Percentiles rank a stretch among this genome's conserved stretches.
Conservation (phyloP, 2,797 vertebrate species). For the Pseudochromis fuscus region DNA sequence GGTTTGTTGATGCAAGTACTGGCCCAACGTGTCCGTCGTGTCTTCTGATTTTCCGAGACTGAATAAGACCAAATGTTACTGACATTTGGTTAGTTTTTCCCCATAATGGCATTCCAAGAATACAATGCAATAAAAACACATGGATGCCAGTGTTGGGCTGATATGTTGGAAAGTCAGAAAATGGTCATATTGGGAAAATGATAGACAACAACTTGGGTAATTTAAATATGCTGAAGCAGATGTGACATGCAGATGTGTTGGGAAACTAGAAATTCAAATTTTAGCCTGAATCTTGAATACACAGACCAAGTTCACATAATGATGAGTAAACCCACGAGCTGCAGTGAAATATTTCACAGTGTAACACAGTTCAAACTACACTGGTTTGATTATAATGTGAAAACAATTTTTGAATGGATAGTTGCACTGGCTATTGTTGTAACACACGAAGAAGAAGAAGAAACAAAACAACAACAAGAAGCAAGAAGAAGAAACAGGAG, state of each 20-base stretch:
- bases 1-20: constrained; percentile 62
- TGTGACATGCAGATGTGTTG: neutral
- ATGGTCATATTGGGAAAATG: neutral
- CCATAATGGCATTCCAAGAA: constrained; percentile 26
- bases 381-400: too few species aligned
- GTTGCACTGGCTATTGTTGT: too few species aligned
- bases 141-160: constrained; percentile 4
- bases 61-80: constrained; percentile 18
- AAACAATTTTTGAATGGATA: too few species aligned
- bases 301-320: too few species aligned
- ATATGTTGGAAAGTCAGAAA: neutral
- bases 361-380: too few species aligned
- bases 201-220: neutral
- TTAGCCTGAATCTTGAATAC: too few species aligned
- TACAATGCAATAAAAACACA: constrained; percentile 22
- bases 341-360: too few species aligned
- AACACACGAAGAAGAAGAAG: too few species aligned
- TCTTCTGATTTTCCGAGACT: constrained; percentile 24
- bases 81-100: constrained; percentile 32
- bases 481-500: too few species aligned
- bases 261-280: neutral
- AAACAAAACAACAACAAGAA: too few species aligned
- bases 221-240: too few species aligned
- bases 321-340: too few species aligned
- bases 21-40: constrained; percentile 32